phyloP scores from a whole-genome alignment of 2,113 vertebrate genomes.

The Cyanocitta stelleri region DNA sequence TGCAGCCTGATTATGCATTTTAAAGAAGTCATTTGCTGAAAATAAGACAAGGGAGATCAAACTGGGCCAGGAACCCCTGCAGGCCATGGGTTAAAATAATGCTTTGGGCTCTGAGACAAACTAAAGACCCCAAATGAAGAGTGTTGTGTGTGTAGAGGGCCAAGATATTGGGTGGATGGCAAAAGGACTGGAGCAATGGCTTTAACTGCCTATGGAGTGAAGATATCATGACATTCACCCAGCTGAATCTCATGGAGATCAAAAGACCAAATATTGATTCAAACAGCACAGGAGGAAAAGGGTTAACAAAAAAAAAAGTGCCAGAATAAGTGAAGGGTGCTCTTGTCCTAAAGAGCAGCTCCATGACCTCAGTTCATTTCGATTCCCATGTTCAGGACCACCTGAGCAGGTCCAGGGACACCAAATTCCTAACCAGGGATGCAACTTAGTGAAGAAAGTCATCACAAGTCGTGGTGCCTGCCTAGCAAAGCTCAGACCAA shows the following conservation, averaged over 20 bases:
- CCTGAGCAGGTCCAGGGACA: neutral
- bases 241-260: neutral
- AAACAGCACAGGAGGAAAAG: neutral
- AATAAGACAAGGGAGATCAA: neutral
- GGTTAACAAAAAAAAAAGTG: neutral
- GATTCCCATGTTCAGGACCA: accelerated
- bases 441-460: neutral
- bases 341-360: neutral
- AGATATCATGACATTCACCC: neutral
- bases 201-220: neutral
- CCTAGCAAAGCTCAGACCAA: neutral
- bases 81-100: neutral
- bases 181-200: neutral
- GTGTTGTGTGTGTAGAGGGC: neutral
- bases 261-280: neutral
- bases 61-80: neutral
- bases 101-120: neutral
- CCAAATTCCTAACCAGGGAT: neutral
- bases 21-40: neutral
- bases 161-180: neutral
- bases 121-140: neutral
- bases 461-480: neutral
- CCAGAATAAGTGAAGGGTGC: neutral
- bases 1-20: neutral
- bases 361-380: neutral